A percentile compares a stretch with the other conserved stretches of the same genome.
These are phyloP conservation scores for Periophthalmus modestus DNA, from an alignment of 2,113 vertebrate species.

Conservation along the genomic window DNA sequence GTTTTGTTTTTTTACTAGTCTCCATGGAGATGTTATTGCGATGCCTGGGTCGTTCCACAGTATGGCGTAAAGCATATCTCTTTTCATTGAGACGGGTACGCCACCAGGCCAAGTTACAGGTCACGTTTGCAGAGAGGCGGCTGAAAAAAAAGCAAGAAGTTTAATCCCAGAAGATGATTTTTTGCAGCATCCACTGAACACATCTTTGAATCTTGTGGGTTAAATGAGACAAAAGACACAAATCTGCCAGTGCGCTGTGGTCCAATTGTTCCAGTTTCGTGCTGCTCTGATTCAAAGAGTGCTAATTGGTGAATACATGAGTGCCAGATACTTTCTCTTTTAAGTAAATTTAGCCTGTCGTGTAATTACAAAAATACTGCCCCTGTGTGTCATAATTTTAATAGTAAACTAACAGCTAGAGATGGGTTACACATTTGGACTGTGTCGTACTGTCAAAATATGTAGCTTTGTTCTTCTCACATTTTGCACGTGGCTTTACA, in stretches of 20 bases:
- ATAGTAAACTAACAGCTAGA: background rate
- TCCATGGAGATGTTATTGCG: background rate
- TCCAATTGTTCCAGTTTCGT: slow-evolving; percentile 33
- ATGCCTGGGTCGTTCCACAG: no score
- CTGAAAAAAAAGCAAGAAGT: no score
- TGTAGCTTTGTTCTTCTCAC: background rate
- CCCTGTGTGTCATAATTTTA: background rate
- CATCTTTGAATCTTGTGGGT: slow-evolving; percentile 15
- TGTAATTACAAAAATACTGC: background rate
- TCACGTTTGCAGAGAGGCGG: no score
- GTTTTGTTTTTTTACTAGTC: background rate
- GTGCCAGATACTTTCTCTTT: slow-evolving; percentile 30
- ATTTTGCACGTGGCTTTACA: background rate
- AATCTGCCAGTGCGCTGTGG: slow-evolving; percentile 17
- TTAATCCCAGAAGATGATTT: background rate
- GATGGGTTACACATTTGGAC: background rate
- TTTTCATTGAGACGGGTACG: no score
- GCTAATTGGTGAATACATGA: slow-evolving; percentile 39
- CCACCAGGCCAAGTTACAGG: no score
- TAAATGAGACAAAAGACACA: slow-evolving; percentile 3
- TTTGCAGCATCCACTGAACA: slow-evolving; percentile 25
- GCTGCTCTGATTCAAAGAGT: slow-evolving; percentile 30
- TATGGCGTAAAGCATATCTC: no score
- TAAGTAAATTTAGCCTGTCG: slow-evolving; percentile 30
- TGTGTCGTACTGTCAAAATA: background rate